phyloP scores from a whole-genome alignment of 2,797 vertebrate species.

The Presbytis comata region DNA sequence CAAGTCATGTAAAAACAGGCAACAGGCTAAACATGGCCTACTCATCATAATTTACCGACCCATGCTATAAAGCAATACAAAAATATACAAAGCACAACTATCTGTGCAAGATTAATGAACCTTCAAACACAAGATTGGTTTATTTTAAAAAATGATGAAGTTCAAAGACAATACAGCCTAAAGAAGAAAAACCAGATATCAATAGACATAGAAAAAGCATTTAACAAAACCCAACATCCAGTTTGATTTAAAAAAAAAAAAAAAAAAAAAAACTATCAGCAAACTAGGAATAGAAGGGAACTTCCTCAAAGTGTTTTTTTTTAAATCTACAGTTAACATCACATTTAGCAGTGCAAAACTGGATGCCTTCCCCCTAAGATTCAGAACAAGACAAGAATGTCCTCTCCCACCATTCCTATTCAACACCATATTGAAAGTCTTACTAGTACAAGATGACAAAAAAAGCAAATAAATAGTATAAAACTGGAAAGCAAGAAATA shows the following conservation, averaged over 20 bases:
- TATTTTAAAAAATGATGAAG: neutral
- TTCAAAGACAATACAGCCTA: conserved; percentile 15
- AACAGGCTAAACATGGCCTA: neutral
- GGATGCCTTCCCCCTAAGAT: neutral
- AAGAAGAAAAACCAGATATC: neutral
- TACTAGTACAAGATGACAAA: neutral
- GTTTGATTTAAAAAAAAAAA: neutral
- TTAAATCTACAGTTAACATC: neutral
- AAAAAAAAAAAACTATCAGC: neutral
- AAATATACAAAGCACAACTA: neutral
- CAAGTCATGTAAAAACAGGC: neutral
- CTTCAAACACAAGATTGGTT: neutral
- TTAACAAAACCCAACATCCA: neutral
- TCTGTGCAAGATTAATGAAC: neutral
- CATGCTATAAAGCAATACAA: neutral
- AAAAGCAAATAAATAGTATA: neutral
- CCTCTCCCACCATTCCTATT: neutral
- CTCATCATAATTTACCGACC: neutral
- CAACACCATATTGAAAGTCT: neutral
- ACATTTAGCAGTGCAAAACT: neutral
- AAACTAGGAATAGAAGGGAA: neutral
- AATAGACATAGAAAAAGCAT: neutral
- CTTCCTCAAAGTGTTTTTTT: neutral
- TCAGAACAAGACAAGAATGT: neutral
- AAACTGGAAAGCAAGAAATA: neutral